phyloP scores from a whole-genome alignment of 2,113 vertebrate genomes.

The Peromyscus maniculatus region DNA sequence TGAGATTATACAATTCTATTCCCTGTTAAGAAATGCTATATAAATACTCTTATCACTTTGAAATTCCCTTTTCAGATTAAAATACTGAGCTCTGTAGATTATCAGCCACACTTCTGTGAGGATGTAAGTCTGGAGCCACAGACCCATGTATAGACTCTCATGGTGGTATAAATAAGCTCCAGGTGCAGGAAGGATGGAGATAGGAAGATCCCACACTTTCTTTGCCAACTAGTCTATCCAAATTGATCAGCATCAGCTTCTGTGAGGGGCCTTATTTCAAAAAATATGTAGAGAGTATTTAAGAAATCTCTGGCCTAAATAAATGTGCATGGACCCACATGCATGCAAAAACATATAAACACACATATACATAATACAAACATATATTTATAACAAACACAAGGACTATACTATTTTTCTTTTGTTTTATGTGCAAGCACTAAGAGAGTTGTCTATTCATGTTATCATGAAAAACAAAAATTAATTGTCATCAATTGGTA shows the following conservation, averaged over 20 bases:
- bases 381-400: neutral
- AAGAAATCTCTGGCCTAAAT: neutral
- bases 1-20: neutral
- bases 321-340: neutral
- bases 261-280: neutral
- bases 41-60: neutral
- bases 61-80: neutral
- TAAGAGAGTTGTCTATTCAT: neutral
- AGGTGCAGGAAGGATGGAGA: neutral
- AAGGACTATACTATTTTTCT: neutral
- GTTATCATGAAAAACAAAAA: neutral
- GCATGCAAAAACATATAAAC: neutral
- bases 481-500: neutral
- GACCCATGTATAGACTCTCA: neutral
- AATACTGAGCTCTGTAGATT: neutral
- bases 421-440: neutral
- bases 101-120: too few species aligned
- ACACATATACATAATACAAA: neutral
- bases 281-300: neutral
- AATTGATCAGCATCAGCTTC: neutral
- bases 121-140: neutral
- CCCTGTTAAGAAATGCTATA: neutral
- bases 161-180: too few species aligned
- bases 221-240: neutral
- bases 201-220: neutral